Evolutionary conservation across 2,888 invertebrate species (phyloP).

Genomic region (Acrobasis repandana): DNA sequence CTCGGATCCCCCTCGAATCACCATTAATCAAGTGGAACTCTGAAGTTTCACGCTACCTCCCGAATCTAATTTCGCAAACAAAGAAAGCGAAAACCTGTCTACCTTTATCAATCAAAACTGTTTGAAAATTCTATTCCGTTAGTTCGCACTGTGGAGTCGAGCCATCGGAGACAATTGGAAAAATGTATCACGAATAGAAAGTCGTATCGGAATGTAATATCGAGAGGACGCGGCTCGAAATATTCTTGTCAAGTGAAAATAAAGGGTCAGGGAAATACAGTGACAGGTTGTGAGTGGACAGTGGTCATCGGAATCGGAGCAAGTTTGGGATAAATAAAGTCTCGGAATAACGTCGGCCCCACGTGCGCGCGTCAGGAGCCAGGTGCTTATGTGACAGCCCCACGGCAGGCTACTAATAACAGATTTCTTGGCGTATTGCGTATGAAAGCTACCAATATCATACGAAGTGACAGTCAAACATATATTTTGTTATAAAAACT

Average conservation of each 20-base stretch:
- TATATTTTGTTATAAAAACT: not conserved
- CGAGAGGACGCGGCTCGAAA: conserved; percentile 70
- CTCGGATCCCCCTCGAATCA: conserved; percentile 60
- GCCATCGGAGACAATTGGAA: conserved; percentile 77
- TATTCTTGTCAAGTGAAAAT: conserved; percentile 82
- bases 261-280: conserved; percentile 77
- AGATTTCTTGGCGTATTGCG: conserved; percentile 35
- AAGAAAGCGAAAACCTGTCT: conserved; percentile 80
- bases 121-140: conserved; percentile 80
- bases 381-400: conserved; percentile 65
- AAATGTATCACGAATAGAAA: conserved; percentile 82
- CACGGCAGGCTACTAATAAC: conserved; percentile 51
- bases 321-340: conserved; percentile 78
- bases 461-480: not conserved
- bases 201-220: conserved; percentile 80
- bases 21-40: conserved; percentile 79
- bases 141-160: conserved; percentile 69
- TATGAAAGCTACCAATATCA: conserved; percentile 22
- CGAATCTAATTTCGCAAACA: conserved; percentile 80
- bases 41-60: conserved; percentile 74
- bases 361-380: conserved; percentile 62
- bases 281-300: conserved; percentile 79
- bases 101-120: conserved; percentile 82
- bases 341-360: conserved; percentile 71
- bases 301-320: conserved; percentile 71